Conservation (phyloP, 2,797 vertebrate species). For the Cheirogaleus major region DNA sequence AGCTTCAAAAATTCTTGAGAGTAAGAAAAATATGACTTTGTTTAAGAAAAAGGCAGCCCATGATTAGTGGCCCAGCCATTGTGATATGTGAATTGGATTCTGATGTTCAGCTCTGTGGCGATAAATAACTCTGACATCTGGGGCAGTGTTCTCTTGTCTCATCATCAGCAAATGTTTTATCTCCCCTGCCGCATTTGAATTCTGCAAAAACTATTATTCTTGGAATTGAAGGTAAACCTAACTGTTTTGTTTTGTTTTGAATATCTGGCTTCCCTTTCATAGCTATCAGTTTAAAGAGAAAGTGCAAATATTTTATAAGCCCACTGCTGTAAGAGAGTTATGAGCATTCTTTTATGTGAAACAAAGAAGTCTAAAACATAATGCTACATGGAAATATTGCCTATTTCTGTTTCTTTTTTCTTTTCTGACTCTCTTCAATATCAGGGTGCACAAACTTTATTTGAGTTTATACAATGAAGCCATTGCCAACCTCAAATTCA, state of each 20-base stretch:
- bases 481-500: not conserved
- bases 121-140: conserved; percentile 2
- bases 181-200: conserved; percentile 41
- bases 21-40: conserved; percentile 51
- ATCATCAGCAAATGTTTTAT: conserved; percentile 28
- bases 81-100: conserved; percentile 4
- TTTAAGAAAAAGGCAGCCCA: not conserved
- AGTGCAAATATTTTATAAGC: not conserved
- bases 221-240: conserved; percentile 22
- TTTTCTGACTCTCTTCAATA: not conserved
- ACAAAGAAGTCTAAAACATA: not conserved
- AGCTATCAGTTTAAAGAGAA: conserved; percentile 25
- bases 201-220: conserved; percentile 25
- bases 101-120: not conserved
- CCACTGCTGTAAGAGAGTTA: not conserved
- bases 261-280: not conserved
- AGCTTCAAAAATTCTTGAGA: conserved; percentile 48
- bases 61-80: not conserved
- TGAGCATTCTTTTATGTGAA: not conserved
- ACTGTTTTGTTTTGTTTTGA: conserved; percentile 45
- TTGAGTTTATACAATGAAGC: not conserved
- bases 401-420: not conserved
- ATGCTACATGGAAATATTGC: not conserved
- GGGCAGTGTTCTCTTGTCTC: conserved; percentile 2
- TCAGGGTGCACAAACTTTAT: not conserved